A percentile compares a stretch with the other conserved stretches of the same genome.
Evolutionary conservation across 2,888 invertebrate species (phyloP).

Genomic region (Drosophila greeni): DNA sequence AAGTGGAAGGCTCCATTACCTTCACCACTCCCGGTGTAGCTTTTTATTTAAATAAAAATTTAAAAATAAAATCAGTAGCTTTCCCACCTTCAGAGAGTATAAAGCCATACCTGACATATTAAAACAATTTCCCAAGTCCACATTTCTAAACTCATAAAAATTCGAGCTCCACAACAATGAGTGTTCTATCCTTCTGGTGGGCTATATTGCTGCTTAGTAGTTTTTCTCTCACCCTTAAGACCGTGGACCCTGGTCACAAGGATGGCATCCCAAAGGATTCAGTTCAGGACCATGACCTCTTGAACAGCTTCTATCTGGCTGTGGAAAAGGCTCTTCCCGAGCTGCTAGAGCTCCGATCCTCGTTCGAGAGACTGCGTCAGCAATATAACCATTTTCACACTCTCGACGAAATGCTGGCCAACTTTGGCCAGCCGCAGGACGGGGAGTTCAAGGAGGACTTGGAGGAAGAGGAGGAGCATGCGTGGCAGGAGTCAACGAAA

Average conservation of each 20-base stretch:
- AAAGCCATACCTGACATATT: background rate
- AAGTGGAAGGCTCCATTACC: slow-evolving; percentile 9
- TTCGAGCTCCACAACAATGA: slow-evolving; percentile 35
- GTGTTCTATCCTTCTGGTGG: slow-evolving; percentile 62
- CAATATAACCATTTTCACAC: slow-evolving; percentile 29
- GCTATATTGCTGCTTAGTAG: slow-evolving; percentile 51
- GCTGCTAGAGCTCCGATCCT: slow-evolving; percentile 43
- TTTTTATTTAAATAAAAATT: background rate
- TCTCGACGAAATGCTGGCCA: slow-evolving; percentile 64
- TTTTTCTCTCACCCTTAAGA: background rate
- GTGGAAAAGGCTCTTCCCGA: slow-evolving; percentile 52
- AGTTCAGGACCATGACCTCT: slow-evolving; percentile 26
- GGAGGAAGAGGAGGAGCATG: slow-evolving; percentile 41
- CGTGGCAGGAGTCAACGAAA: slow-evolving; percentile 44
- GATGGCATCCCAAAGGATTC: background rate
- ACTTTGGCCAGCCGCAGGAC: slow-evolving; percentile 40
- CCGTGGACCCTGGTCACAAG: background rate
- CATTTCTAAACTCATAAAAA: background rate
- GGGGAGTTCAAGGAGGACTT: slow-evolving; percentile 15
- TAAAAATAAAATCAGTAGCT: no score
- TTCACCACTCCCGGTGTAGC: background rate
- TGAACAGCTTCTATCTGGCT: slow-evolving; percentile 60
- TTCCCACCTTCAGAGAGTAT: background rate
- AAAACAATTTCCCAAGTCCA: slow-evolving; percentile 19
- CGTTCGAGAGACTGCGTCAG: slow-evolving; percentile 29